A percentile compares a stretch with the other conserved stretches of the same genome.
Evolutionary conservation across 1,140 invertebrate genomes (phyloP).

Genomic region (Drosophila pseudoananassae): DNA sequence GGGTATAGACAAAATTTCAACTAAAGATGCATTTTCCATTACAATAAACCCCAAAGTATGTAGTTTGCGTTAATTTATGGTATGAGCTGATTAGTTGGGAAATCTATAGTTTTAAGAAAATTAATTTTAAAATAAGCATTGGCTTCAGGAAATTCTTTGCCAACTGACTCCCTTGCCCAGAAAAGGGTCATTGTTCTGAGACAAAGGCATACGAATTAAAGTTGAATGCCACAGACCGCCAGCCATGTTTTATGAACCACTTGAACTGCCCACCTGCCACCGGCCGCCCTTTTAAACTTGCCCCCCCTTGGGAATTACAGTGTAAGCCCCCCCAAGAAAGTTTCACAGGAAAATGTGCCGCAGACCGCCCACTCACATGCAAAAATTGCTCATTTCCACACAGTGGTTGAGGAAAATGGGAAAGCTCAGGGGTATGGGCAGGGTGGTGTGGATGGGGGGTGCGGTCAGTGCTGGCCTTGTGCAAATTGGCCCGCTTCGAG

Average conservation of each 20-base stretch:
- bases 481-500: slow-evolving; percentile 62
- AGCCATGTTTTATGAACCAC: slow-evolving; percentile 8
- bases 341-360: slow-evolving; percentile 31
- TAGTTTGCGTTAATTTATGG: not conserved
- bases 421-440: not conserved
- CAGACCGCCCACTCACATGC: slow-evolving; percentile 65
- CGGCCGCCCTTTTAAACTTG: slow-evolving; percentile 9
- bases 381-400: slow-evolving; percentile 34
- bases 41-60: not conserved
- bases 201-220: not conserved
- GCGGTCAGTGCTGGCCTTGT: slow-evolving; percentile 55
- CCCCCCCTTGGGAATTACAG: slow-evolving; percentile 29
- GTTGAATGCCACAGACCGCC: slow-evolving; percentile 4
- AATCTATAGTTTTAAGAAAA: not conserved
- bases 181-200: slow-evolving; percentile 29
- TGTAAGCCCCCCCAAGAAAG: slow-evolving; percentile 15
- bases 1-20: not conserved
- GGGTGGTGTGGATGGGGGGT: slow-evolving; percentile 3
- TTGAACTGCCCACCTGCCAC: slow-evolving; percentile 6
- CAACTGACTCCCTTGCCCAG: not conserved
- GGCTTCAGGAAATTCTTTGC: not conserved
- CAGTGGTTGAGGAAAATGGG: not conserved
- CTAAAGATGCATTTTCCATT: not conserved
- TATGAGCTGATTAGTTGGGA: not conserved
- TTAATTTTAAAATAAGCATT: not conserved